Conservation (phyloP, 2,888 invertebrate species). For the Clostera curtula region DNA sequence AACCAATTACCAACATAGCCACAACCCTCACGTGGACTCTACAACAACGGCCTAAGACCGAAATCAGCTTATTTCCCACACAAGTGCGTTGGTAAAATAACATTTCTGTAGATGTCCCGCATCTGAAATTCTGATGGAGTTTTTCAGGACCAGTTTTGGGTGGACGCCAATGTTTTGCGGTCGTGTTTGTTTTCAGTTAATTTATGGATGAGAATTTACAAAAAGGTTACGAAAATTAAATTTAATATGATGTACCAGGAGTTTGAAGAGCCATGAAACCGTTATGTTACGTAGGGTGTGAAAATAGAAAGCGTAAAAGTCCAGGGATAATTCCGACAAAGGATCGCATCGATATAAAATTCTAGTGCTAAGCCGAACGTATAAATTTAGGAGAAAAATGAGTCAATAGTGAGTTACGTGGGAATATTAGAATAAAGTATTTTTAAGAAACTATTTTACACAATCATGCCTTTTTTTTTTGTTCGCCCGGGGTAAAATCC, state of each 20-base stretch:
- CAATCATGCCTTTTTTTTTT: too few species aligned
- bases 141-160: conserved; percentile 43
- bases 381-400: conserved; percentile 1
- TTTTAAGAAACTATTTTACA: too few species aligned
- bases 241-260: conserved; percentile 16
- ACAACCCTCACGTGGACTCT: conserved; percentile 9
- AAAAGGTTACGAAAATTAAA: conserved; percentile 27
- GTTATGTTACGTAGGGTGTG: conserved; percentile 10
- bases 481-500: too few species aligned
- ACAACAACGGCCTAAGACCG: conserved; percentile 12
- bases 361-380: too few species aligned
- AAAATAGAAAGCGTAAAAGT: too few species aligned
- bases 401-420: too few species aligned
- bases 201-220: conserved; percentile 39
- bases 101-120: conserved; percentile 34
- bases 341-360: too few species aligned
- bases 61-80: conserved; percentile 11
- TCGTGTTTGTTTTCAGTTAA: conserved; percentile 54
- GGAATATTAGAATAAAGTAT: too few species aligned
- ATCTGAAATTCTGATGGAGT: conserved; percentile 55
- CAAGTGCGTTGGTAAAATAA: conserved; percentile 23
- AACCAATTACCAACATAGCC: conserved; percentile 35
- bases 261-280: conserved; percentile 7
- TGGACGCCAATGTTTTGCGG: conserved; percentile 44
- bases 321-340: too few species aligned